Evolutionary conservation across 2,888 invertebrate species (phyloP), one percentile per base, ranked within the genome.

Genomic region (Patella ulyssiponensis): DNA sequence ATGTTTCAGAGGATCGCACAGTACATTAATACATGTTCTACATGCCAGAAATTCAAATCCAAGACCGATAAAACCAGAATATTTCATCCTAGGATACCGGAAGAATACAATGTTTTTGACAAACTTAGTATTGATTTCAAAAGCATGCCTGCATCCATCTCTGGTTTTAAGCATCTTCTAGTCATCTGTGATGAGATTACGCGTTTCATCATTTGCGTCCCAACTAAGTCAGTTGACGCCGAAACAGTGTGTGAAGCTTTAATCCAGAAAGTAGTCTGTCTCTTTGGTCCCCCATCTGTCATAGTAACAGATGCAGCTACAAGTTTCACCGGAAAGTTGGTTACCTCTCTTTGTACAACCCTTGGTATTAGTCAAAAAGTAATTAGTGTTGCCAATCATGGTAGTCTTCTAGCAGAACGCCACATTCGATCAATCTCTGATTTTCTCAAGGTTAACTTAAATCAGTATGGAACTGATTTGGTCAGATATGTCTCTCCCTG

Each of bases 1-100:
- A 64, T 20, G 64, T 64, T 64, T n/a, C 20, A 64, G 7, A 64
- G 20, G 9, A 64, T 64, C 23, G 1, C 64, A 20, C 23, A n/a
- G n/a, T 64, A 64, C 64, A 64, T 64, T 12, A 64, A n/a, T 64
- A 20, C 64, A 9, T 64, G 64, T 64, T n/a, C 23, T n/a, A 64
- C n/a, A 1, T 64, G 64, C 15, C 64, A 64, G 23, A n/a, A 64
- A 64, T 64, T 64, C 64, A 64, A 64, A 23, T 20, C 20, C 23
- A 64, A 64, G 23, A 64, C 64, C 0, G 64, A 64, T 64, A 64
- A 64, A 64, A 64, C 64, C 12, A 64, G 20, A 64, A 64, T 20
- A 64, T 64, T 20, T 64, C 64, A 64, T 64, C 64, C 64, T 17
- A n/a, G 20, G 20, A 64, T 64, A 64, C 20, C 64, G 0, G n/a